Evolutionary conservation across 2,797 vertebrate genomes (phyloP), one percentile per base, ranked within the genome.

Genomic region (Falco novaeseelandiae): DNA sequence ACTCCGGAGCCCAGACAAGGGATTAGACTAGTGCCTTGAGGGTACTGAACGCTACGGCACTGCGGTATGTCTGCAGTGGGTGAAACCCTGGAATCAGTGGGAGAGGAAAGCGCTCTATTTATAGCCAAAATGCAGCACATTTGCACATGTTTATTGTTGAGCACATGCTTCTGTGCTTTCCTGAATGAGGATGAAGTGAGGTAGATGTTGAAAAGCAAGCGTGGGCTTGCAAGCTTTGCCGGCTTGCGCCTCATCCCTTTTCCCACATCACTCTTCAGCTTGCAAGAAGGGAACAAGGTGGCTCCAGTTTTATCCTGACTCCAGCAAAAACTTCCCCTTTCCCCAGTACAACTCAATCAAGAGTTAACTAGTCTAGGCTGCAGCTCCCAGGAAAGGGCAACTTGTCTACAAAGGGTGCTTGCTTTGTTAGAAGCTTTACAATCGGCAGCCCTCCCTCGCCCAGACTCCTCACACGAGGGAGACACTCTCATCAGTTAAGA

Each of bases 21-120:
- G 93, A 96, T 94, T 83, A 95, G 48, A 34, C 12, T 18, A 23
- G 69, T 61, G 95, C 95, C 95, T 92, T 0, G 32, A 89, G 94
- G 89, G 94, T 14, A 49, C 54, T 3, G 29, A 87, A 34, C 58
- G 57, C 36, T 3, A 2, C 55, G 79, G 90, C 83, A 84, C 87
- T 72, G 69, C 12, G 1, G 76, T 65, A 46, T 44, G 86, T 46
- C 87, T 93, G 95, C 90, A 94, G 89, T 2, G 34, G 88, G 94
- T 78, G 77, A 93, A 90, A 76, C 91, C 94, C 90, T 46, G 80
- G 83, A 38, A 2, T 57, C 79, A 80, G 95, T 82, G 81, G 90
- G 87, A 93, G 87, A 95, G 87, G 74, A 54, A 69, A 95, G 88
- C 7, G 16, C 86, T 85, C 94, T 96, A 94, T 95, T 95, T 92